Evolutionary conservation across 1,140 invertebrate genomes (phyloP).

Genomic region (Pristionchus pacificus): DNA sequence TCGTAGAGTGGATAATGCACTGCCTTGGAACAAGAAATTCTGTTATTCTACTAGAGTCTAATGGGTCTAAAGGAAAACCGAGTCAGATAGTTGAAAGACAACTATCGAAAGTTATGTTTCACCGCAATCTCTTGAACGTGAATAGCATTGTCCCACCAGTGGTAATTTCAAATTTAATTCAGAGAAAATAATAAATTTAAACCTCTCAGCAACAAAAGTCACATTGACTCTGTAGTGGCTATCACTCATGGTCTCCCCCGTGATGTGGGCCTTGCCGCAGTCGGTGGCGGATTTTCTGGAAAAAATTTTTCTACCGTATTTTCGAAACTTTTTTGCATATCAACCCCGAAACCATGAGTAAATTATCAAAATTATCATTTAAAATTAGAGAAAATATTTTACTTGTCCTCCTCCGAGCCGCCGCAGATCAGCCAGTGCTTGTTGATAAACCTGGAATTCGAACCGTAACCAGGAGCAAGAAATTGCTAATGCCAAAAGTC

Average conservation of each 20-base stretch:
- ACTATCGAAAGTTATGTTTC: too few species aligned
- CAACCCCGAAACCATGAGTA: neutral
- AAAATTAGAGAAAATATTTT: neutral
- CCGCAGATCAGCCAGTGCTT: constrained; percentile 54
- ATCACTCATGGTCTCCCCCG: constrained; percentile 46
- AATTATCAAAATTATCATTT: neutral
- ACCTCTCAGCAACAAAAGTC: constrained; percentile 55
- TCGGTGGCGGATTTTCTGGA: constrained; percentile 27
- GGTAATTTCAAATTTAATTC: too few species aligned
- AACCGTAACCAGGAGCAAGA: too few species aligned
- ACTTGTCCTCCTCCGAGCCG: constrained; percentile 30
- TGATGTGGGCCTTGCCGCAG: constrained; percentile 57
- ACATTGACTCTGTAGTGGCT: constrained; percentile 52
- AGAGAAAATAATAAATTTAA: too few species aligned
- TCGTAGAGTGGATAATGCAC: too few species aligned
- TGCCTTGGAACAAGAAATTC: too few species aligned
- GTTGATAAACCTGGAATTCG: constrained; percentile 57
- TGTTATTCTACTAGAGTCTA: too few species aligned
- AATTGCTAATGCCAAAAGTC: too few species aligned
- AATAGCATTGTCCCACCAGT: too few species aligned
- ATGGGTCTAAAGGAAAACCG: too few species aligned
- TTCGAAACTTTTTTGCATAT: neutral
- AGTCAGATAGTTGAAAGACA: too few species aligned
- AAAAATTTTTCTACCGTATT: neutral
- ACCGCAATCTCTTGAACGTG: too few species aligned